These are phyloP conservation scores for Conger conger DNA, from an alignment of 2,113 vertebrate genomes.

Conservation along the genomic window DNA sequence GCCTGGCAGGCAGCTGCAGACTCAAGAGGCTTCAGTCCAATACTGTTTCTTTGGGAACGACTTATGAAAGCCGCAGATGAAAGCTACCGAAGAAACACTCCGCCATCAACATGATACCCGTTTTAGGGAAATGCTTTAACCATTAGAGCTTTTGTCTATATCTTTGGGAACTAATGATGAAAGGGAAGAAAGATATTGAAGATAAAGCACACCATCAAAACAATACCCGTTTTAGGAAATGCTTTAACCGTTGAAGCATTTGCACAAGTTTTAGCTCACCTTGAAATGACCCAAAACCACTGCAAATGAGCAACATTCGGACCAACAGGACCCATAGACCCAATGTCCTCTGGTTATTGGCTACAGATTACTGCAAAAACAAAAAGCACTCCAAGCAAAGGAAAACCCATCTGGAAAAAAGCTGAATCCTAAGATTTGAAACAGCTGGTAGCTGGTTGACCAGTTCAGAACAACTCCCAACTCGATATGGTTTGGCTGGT, in stretches of 20 bases:
- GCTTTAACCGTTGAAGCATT: neutral
- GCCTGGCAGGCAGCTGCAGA: neutral
- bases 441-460: no score
- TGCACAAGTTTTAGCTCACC: conserved; percentile 22
- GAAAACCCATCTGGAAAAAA: no score
- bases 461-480: no score
- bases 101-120: conserved; percentile 23
- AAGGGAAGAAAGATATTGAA: no score
- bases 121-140: neutral
- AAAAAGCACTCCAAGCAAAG: no score
- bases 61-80: no score
- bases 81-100: no score
- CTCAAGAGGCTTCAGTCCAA: conserved; percentile 36
- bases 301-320: conserved; percentile 32
- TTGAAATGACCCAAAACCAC: conserved; percentile 54
- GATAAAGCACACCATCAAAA: conserved; percentile 12
- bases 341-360: conserved; percentile 40
- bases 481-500: no score
- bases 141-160: conserved; percentile 16
- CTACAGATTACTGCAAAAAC: no score
- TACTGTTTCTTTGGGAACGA: conserved; percentile 24
- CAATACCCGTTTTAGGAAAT: neutral
- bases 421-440: no score
- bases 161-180: neutral
- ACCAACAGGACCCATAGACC: conserved; percentile 39